Evolutionary conservation across 2,888 invertebrate species (phyloP), one percentile per base, ranked within the genome.

Genomic region (Ormia ochracea): DNA sequence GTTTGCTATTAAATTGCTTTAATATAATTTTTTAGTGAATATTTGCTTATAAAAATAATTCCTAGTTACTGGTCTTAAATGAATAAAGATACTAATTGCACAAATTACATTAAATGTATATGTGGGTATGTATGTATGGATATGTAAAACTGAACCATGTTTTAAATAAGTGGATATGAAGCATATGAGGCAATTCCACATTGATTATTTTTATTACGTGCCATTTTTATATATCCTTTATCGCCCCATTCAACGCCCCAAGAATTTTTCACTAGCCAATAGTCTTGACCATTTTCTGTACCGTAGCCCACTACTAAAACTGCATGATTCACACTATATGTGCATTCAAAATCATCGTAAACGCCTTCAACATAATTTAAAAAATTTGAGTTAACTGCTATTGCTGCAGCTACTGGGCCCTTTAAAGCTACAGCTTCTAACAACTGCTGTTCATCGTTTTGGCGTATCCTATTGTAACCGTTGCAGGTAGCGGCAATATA

Each of bases 361-460:
- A 97, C 93, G 28, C 95, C 96, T 83, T 91, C 90, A 1, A 92
- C 92, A 90, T 97, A 97, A 88, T 95, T 94, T 90, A 96, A 96
- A 94, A 97, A 97, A 82, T 93, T 93, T 86, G 93, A 91, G 83
- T 94, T 93, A 79, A 97, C 97, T 91, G 97, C 96, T 87, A 97
- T 97, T 84, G 96, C 96, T 58, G 97, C 94, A 7, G 96, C 92
- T 59, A 97, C 91, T 7, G 97, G 97, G 0, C 97, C 97, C 78
- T 94, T 89, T 0, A 94, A 94, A 66, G 96, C 96, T 58, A 96
- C 92, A 9, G 96, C 96, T 81, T 92, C 90, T 90, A 92, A 92
- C 85, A 98, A 91, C 85, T 93, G 93, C 6, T 92, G 87, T 89
- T 97, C 97, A 87, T 89, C 78, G 12, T 94, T 95, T 43, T 90